These are phyloP conservation scores for Phyllotreta striolata DNA, from an alignment of 2,888 invertebrate genomes.

Conservation along the genomic window DNA sequence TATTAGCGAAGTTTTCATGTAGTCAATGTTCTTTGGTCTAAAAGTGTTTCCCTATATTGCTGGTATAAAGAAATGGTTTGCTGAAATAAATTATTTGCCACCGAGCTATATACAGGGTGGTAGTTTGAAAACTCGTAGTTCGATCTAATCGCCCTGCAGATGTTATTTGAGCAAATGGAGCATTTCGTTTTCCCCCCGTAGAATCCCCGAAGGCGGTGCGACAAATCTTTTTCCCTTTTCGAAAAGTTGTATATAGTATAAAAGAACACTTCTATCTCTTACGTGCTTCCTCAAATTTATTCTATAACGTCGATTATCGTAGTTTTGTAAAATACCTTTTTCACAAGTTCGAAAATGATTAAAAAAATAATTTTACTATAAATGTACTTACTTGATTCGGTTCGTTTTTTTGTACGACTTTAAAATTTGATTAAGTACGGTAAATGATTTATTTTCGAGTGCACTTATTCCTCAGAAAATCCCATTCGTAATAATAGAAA, in stretches of 20 bases:
- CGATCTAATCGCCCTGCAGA: not conserved
- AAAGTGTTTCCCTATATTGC: slow-evolving; percentile 19
- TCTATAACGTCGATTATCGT: slow-evolving; percentile 47
- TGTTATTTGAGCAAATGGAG: slow-evolving; percentile 17
- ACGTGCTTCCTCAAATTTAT: slow-evolving; percentile 53
- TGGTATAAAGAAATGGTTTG: slow-evolving; percentile 16
- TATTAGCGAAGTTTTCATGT: slow-evolving; percentile 25
- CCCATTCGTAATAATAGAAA: slow-evolving; percentile 4
- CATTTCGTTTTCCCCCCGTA: slow-evolving; percentile 15
- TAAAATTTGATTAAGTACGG: too few species aligned
- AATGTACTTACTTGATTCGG: too few species aligned
- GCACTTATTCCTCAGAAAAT: not conserved
- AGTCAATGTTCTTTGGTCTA: slow-evolving; percentile 30
- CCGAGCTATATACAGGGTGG: not conserved
- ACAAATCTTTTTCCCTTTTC: slow-evolving; percentile 47
- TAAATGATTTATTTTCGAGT: too few species aligned
- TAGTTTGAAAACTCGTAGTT: too few species aligned
- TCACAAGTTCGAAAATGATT: slow-evolving; percentile 44
- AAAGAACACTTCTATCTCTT: slow-evolving; percentile 48
- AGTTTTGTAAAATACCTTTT: slow-evolving; percentile 49
- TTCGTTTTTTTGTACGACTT: too few species aligned
- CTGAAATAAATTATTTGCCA: slow-evolving; percentile 9
- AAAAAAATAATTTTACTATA: too few species aligned
- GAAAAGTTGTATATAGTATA: slow-evolving; percentile 39
- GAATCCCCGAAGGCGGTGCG: slow-evolving; percentile 2